A percentile compares a stretch with the other conserved stretches of the same genome.
phyloP scores from a whole-genome alignment of 1,140 invertebrate genomes.

The Ceratina japonica region DNA sequence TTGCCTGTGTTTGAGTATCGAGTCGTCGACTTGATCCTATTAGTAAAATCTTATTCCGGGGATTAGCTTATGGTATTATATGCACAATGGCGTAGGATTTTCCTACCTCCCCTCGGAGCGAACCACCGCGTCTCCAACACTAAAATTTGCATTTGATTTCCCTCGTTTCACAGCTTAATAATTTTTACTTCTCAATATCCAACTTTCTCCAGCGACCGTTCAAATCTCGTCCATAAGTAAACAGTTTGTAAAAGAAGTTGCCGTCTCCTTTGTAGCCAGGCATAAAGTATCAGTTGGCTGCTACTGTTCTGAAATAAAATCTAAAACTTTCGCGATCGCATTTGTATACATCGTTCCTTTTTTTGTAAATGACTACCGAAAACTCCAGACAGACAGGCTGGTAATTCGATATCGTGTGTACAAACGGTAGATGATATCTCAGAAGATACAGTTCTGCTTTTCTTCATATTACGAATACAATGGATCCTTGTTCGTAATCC shows the following conservation, averaged over 20 bases:
- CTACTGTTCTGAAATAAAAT: constrained; percentile 10
- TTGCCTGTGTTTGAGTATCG: background rate
- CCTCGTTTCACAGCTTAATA: too few relatives aligned
- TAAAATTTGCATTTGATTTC: too few relatives aligned
- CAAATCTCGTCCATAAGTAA: too few relatives aligned
- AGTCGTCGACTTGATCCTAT: background rate
- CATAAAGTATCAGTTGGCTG: too few relatives aligned
- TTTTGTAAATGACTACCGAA: constrained; percentile 7
- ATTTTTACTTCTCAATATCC: too few relatives aligned
- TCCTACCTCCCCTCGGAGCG: too few relatives aligned
- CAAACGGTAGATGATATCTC: constrained; percentile 35
- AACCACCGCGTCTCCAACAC: too few relatives aligned
- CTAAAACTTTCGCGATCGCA: constrained; percentile 8
- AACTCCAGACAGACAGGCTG: constrained; percentile 12
- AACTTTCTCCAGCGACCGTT: too few relatives aligned
- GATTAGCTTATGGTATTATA: constrained; percentile 6
- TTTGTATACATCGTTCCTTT: constrained; percentile 18
- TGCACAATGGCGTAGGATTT: background rate
- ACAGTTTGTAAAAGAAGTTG: too few relatives aligned
- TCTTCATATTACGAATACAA: constrained; percentile 27
- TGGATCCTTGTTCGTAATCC: constrained; percentile 32
- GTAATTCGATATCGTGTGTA: constrained; percentile 25
- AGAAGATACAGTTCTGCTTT: constrained; percentile 39
- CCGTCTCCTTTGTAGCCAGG: too few relatives aligned
- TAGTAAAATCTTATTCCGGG: constrained; percentile 13